These are phyloP conservation scores for Buathra laborator DNA, from an alignment of 2,888 invertebrate genomes.

Conservation along the genomic window DNA sequence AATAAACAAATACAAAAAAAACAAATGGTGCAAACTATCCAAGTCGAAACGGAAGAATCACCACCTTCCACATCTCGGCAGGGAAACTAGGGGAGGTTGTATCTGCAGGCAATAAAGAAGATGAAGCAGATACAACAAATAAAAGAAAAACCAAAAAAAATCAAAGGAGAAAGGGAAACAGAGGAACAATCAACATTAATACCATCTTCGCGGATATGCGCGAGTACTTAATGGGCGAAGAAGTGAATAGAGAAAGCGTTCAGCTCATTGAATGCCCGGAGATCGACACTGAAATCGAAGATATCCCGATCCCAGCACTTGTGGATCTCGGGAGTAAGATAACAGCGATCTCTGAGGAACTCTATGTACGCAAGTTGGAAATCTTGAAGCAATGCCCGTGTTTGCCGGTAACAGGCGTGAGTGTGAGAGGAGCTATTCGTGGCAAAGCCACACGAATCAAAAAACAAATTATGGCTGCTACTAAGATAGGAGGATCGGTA, in stretches of 20 bases:
- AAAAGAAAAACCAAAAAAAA: neutral
- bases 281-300: neutral
- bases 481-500: neutral
- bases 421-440: neutral
- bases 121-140: neutral
- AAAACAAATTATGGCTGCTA: slow-evolving; percentile 8
- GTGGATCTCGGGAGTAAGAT: neutral
- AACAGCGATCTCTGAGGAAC: slow-evolving; percentile 2
- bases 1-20: neutral
- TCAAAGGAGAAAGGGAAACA: neutral
- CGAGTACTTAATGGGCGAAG: neutral
- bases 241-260: neutral
- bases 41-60: neutral
- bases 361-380: neutral
- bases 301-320: neutral
- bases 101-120: neutral
- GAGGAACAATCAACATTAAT: neutral
- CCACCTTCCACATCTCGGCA: neutral
- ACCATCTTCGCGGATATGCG: neutral
- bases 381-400: neutral
- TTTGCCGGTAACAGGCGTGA: neutral
- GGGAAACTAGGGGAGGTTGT: neutral
- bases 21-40: neutral
- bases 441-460: neutral
- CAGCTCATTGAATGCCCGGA: neutral